Conservation (phyloP, 2,888 invertebrate genomes). For the Alcis repandata region DNA sequence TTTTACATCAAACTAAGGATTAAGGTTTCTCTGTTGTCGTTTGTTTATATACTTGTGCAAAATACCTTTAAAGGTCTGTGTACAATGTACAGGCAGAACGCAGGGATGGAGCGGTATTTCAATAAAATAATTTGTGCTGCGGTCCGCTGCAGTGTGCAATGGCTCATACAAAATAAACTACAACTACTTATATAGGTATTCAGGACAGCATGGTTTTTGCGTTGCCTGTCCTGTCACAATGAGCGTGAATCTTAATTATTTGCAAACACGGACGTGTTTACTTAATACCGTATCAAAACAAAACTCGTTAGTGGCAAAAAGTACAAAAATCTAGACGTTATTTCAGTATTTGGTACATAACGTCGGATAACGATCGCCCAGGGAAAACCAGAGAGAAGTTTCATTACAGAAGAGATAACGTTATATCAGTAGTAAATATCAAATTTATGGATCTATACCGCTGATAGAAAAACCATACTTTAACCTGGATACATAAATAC, state of each 20-base stretch:
- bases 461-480: conserved; percentile 27
- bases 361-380: conserved; percentile 43
- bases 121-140: too few species aligned
- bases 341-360: conserved; percentile 33
- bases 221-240: too few species aligned
- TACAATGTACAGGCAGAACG: too few species aligned
- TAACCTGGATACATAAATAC: conserved; percentile 28
- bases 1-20: too few species aligned
- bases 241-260: not conserved
- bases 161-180: too few species aligned
- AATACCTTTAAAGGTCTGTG: too few species aligned
- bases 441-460: conserved; percentile 55
- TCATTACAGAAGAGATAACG: conserved; percentile 53
- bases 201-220: too few species aligned
- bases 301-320: conserved; percentile 15
- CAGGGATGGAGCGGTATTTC: too few species aligned
- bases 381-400: conserved; percentile 51
- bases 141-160: too few species aligned
- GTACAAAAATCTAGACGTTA: conserved; percentile 10
- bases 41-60: too few species aligned
- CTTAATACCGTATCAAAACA: conserved; percentile 1
- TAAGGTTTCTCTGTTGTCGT: too few species aligned
- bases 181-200: too few species aligned
- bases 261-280: not conserved
- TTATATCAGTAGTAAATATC: conserved; percentile 52